Percentiles rank a stretch among this genome's conserved stretches.
Conservation (phyloP, 1,140 invertebrate species). For the Aphelinus certus region DNA sequence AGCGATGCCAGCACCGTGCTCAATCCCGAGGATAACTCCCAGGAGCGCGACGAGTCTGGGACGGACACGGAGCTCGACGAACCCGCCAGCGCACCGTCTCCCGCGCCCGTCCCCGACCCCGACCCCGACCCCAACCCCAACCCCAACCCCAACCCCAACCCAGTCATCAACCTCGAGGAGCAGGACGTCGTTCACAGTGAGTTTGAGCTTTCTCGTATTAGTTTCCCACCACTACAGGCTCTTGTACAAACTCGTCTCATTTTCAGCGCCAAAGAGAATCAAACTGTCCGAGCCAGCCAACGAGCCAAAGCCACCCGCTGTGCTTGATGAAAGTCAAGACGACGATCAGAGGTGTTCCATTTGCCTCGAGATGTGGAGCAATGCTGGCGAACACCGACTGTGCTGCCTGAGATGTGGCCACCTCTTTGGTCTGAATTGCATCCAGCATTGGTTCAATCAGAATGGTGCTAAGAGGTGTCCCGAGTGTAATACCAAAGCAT, state of each 20-base stretch:
- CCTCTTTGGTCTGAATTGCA: slow-evolving; percentile 86
- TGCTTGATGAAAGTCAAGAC: slow-evolving; percentile 45
- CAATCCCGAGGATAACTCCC: neutral
- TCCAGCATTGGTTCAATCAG: slow-evolving; percentile 79
- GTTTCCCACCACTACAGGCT: no score
- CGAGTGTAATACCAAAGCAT: slow-evolving; percentile 85
- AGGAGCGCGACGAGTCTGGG: neutral
- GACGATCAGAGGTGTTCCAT: slow-evolving; percentile 83
- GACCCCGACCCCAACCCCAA: no score
- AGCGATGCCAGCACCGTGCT: slow-evolving; percentile 20
- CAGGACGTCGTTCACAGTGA: no score
- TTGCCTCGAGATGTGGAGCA: slow-evolving; percentile 88
- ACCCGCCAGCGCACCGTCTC: no score
- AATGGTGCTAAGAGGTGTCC: slow-evolving; percentile 73
- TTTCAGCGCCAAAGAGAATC: slow-evolving; percentile 33
- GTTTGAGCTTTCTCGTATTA: no score
- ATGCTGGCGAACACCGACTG: slow-evolving; percentile 84
- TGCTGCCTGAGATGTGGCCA: slow-evolving; percentile 89
- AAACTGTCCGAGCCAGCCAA: slow-evolving; percentile 14
- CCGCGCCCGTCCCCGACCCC: no score
- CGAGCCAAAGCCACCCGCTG: neutral
- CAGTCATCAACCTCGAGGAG: no score
- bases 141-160: no score
- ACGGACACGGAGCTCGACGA: slow-evolving; percentile 21
- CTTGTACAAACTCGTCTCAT: neutral